A percentile compares a stretch with the other conserved stretches of the same genome.
Conservation (phyloP, 2,113 vertebrate genomes). For the Loxodonta africana region DNA sequence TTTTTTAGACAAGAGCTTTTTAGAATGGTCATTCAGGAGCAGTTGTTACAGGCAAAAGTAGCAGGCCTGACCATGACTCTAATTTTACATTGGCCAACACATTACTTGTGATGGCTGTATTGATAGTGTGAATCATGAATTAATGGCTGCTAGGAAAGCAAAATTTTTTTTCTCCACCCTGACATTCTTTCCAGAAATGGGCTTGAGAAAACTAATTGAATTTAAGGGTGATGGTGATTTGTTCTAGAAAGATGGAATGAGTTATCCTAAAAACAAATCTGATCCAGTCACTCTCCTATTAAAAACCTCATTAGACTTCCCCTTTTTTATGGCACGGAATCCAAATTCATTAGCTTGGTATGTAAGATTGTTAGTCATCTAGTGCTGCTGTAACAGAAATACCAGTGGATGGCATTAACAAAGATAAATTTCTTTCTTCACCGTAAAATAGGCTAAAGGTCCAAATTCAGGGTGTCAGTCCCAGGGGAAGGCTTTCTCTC, state of each 20-base stretch:
- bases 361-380: background rate
- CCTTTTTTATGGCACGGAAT: background rate
- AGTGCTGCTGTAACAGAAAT: too few species aligned
- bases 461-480: too few species aligned
- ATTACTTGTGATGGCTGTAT: slow-evolving; percentile 8
- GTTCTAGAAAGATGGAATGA: slow-evolving; percentile 46
- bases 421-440: too few species aligned
- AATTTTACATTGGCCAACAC: background rate
- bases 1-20: background rate
- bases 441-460: too few species aligned
- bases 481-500: too few species aligned
- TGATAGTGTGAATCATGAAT: slow-evolving; percentile 27
- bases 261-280: slow-evolving; percentile 43
- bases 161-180: background rate
- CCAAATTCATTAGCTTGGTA: background rate
- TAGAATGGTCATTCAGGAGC: background rate
- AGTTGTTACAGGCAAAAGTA: background rate
- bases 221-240: background rate
- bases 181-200: background rate
- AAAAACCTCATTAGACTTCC: background rate
- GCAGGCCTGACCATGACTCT: background rate
- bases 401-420: too few species aligned
- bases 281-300: slow-evolving; percentile 9
- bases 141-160: slow-evolving; percentile 7
- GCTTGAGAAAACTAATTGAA: slow-evolving; percentile 31